Conservation (phyloP, 2,113 vertebrate genomes). For the Panthera uncia region DNA sequence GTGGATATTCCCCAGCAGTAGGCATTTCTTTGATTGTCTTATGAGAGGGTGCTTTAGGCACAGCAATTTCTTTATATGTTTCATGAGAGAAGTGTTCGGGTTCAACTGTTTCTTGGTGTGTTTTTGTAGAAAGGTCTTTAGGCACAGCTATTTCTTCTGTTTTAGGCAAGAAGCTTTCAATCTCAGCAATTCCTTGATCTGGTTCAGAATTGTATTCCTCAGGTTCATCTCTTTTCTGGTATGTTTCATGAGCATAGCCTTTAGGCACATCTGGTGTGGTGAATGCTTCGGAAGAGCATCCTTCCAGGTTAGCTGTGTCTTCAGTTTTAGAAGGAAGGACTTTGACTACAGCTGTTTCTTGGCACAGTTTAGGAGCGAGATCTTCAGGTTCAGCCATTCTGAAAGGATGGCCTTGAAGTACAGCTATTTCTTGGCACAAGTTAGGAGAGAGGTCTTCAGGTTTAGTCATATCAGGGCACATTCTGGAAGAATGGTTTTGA, state of each 20-base stretch:
- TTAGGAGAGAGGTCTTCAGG: neutral
- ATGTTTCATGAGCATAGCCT: neutral
- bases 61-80: neutral
- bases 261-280: slow-evolving; percentile 6
- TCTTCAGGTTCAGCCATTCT: neutral
- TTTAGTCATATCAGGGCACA: neutral
- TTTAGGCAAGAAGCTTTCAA: neutral
- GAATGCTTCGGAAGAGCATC: neutral
- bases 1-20: neutral
- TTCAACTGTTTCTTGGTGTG: slow-evolving; percentile 49
- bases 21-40: slow-evolving; percentile 53
- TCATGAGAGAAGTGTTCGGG: slow-evolving; percentile 38
- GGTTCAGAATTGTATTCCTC: slow-evolving; percentile 10
- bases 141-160: slow-evolving; percentile 20
- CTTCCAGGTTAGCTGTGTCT: neutral
- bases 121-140: slow-evolving; percentile 59
- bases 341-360: neutral
- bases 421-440: neutral
- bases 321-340: slow-evolving; percentile 22
- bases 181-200: slow-evolving; percentile 29
- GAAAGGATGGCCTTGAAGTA: neutral
- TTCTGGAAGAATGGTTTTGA: neutral
- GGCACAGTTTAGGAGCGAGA: neutral
- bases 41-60: neutral
- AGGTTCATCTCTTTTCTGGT: neutral